Base-by-base conservation (phyloP, 1,140 invertebrate species). In the Protaetia brevitarsis region DNA sequence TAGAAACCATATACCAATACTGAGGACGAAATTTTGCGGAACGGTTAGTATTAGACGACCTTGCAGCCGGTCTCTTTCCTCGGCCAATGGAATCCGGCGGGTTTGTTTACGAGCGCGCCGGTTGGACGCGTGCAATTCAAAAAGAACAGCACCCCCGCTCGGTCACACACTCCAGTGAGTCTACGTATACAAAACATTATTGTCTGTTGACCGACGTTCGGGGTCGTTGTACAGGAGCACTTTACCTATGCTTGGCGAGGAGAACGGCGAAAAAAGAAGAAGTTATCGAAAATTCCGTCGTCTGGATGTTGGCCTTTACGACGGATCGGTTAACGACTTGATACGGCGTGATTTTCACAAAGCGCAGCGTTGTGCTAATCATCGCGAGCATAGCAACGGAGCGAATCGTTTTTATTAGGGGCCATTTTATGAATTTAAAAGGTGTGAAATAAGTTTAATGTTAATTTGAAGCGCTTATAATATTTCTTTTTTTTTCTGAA, bases 31-130 rank as follows among this genome's bases (percentile, higher is more conserved):
- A 66, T 66, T 68, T 72, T 68, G 57, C 63, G 68, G 70, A 66
- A 69, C 68, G 57, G 67, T 26, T 68, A 68, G 61, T 68, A 68
- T 51, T 51, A 16, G 41, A 10, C 41, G 41, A 51, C 41, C 41
- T 51, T 51, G 41, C 26, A 23, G 41, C 41, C 41, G 13, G 5
- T 19, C 26, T 3, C 2, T 51, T 10, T 23, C 13, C 19, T 29
- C 27, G 45, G 13, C 72, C 63, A 74, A 74, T 74, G 37, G 34
- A 19, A 51, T 7, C n/a, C 7, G 41, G 56, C 6, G 41, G 64
- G 66, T 72, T 73, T 72, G 71, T 74, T 74, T 72, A 72, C 69
- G 65, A 34, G 57, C 57, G 30, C 45, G 58, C 29, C 67, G 23
- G 71, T 71, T 67, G 71, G 69, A 51, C 29, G 45, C 30, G 27